These are phyloP conservation scores for Drosophila merina DNA, from an alignment of 2,888 invertebrate species.

Conservation along the genomic window DNA sequence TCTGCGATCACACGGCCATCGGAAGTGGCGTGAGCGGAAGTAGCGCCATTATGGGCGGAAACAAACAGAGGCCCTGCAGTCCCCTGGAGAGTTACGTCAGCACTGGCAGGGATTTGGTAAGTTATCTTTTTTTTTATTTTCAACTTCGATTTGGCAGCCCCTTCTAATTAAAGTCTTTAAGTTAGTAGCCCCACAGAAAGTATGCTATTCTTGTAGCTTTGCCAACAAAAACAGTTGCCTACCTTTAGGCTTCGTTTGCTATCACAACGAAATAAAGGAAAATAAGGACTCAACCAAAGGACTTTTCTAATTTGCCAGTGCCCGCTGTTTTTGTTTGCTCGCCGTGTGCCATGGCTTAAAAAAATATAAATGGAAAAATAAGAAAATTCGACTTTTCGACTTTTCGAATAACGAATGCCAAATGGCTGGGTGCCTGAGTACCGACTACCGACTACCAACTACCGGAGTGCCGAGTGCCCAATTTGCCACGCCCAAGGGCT, in stretches of 20 bases:
- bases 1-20: conserved; percentile 92
- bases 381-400: conserved; percentile 32
- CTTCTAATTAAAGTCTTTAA: not conserved
- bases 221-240: conserved; percentile 34
- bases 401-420: conserved; percentile 31
- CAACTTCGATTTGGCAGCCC: not conserved
- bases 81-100: conserved; percentile 92
- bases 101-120: conserved; percentile 84
- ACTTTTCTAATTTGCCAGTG: conserved; percentile 43
- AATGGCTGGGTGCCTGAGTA: conserved; percentile 10
- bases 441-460: not conserved
- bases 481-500: conserved; percentile 49
- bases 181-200: conserved; percentile 15
- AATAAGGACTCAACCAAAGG: conserved; percentile 31
- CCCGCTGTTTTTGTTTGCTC: conserved; percentile 29
- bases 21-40: conserved; percentile 78
- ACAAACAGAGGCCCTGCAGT: conserved; percentile 89
- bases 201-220: conserved; percentile 35
- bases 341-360: conserved; percentile 21
- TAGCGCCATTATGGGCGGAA: conserved; percentile 79
- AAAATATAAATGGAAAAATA: conserved; percentile 19
- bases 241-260: conserved; percentile 33
- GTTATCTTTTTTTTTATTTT: conserved; percentile 41
- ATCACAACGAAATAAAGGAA: conserved; percentile 15
- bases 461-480: conserved; percentile 38